A percentile compares a stretch with the other conserved stretches of the same genome.
phyloP scores from a whole-genome alignment of 1,140 invertebrate genomes.

The Diorhabda elongata region DNA sequence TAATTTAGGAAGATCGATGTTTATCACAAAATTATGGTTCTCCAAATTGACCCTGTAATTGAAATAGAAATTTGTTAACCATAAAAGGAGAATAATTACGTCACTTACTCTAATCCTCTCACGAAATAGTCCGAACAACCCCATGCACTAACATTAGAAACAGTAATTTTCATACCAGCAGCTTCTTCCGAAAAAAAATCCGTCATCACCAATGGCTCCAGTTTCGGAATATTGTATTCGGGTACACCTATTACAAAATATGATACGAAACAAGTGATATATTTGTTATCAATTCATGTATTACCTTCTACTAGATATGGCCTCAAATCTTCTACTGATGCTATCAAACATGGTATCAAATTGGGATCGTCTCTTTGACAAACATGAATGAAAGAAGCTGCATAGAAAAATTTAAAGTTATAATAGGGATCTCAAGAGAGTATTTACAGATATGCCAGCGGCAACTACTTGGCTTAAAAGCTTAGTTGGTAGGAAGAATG shows the following conservation, averaged over 20 bases:
- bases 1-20: slow-evolving; percentile 55
- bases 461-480: too few relatives aligned
- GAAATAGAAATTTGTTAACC: background rate
- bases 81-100: slow-evolving; percentile 10
- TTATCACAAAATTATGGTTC: slow-evolving; percentile 49
- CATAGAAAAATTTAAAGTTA: background rate
- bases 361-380: slow-evolving; percentile 50
- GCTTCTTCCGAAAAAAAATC: slow-evolving; percentile 52
- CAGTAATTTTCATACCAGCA: slow-evolving; percentile 53
- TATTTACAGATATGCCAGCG: too few relatives aligned
- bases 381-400: slow-evolving; percentile 49
- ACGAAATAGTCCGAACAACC: slow-evolving; percentile 60
- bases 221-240: slow-evolving; percentile 56
- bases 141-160: slow-evolving; percentile 53
- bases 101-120: slow-evolving; percentile 53
- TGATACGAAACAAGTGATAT: background rate
- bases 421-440: too few relatives aligned
- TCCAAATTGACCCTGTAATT: slow-evolving; percentile 50
- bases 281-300: slow-evolving; percentile 4
- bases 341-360: slow-evolving; percentile 49
- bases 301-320: slow-evolving; percentile 52
- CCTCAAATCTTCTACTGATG: slow-evolving; percentile 50
- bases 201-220: slow-evolving; percentile 60
- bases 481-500: too few relatives aligned
- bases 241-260: slow-evolving; percentile 46